Evolutionary conservation across 2,888 invertebrate species (phyloP).

Genomic region (Parnassius apollo): DNA sequence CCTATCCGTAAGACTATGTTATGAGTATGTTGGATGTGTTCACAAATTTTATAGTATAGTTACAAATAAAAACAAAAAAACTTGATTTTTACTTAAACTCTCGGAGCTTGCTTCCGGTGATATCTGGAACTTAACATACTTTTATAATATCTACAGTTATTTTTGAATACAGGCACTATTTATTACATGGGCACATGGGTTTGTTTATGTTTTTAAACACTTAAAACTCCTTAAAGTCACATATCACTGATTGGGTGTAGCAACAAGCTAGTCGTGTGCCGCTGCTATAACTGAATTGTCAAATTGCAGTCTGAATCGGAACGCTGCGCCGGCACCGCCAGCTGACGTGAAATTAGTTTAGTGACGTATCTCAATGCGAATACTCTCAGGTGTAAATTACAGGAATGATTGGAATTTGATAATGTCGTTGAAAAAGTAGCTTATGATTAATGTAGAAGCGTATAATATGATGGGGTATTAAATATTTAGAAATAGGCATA

Average conservation of each 20-base stretch:
- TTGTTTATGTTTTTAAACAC: slow-evolving; percentile 35
- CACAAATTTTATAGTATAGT: too few relatives aligned
- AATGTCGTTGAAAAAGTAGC: slow-evolving; percentile 8
- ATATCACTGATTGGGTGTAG: slow-evolving; percentile 35
- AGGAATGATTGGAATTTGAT: slow-evolving; percentile 10
- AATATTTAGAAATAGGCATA: too few relatives aligned
- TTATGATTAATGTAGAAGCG: not conserved
- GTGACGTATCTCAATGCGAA: slow-evolving; percentile 46
- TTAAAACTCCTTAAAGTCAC: slow-evolving; percentile 39
- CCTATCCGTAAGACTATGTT: too few relatives aligned
- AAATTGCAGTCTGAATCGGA: slow-evolving; percentile 63
- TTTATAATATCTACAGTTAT: slow-evolving; percentile 13
- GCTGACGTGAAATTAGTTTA: slow-evolving; percentile 54
- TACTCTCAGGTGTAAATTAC: slow-evolving; percentile 22
- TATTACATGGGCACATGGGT: not conserved
- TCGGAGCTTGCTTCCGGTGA: slow-evolving; percentile 1
- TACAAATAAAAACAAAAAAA: too few relatives aligned
- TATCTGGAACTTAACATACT: slow-evolving; percentile 4
- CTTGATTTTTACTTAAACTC: not conserved
- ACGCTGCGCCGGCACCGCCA: slow-evolving; percentile 64
- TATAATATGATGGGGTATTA: too few relatives aligned
- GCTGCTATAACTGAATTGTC: slow-evolving; percentile 66
- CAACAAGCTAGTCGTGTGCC: slow-evolving; percentile 47
- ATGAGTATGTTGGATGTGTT: too few relatives aligned
- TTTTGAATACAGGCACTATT: slow-evolving; percentile 13